phyloP scores from a whole-genome alignment of 1,140 invertebrate genomes.

The Galleria mellonella region DNA sequence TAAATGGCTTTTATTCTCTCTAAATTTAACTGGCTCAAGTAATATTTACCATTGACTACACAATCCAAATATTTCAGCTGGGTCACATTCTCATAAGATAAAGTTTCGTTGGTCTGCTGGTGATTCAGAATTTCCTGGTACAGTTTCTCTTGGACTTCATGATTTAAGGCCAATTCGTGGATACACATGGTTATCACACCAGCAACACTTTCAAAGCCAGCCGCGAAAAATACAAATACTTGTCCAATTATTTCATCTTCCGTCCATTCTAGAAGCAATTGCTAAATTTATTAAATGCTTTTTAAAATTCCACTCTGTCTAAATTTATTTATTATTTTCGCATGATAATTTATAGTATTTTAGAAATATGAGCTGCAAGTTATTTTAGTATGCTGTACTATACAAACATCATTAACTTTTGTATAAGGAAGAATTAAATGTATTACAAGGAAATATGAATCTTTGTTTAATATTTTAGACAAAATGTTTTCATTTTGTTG shows the following conservation, averaged over 20 bases:
- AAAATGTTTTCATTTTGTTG: not conserved
- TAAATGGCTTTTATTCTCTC: no score
- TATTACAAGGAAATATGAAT: no score
- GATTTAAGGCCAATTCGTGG: conserved; percentile 74
- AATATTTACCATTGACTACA: conserved; percentile 57
- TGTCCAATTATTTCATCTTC: conserved; percentile 59
- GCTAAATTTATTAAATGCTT: not conserved
- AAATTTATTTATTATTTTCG: not conserved
- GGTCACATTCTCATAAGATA: conserved; percentile 54
- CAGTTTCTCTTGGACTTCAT: conserved; percentile 74
- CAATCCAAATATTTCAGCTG: conserved; percentile 66
- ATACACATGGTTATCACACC: conserved; percentile 41
- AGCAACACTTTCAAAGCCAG: conserved; percentile 70
- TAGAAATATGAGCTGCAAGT: not conserved
- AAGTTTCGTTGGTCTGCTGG: conserved; percentile 32
- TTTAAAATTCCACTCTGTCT: not conserved
- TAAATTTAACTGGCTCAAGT: no score
- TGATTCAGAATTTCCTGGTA: conserved; percentile 73
- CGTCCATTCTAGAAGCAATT: conserved; percentile 30
- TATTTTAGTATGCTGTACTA: not conserved
- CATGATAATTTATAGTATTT: not conserved
- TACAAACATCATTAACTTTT: not conserved
- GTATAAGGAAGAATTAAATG: no score
- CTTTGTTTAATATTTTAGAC: no score
- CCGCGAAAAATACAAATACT: conserved; percentile 70